phyloP scores from a whole-genome alignment of 2,888 invertebrate genomes.

The Dinocampus coccinellae region DNA sequence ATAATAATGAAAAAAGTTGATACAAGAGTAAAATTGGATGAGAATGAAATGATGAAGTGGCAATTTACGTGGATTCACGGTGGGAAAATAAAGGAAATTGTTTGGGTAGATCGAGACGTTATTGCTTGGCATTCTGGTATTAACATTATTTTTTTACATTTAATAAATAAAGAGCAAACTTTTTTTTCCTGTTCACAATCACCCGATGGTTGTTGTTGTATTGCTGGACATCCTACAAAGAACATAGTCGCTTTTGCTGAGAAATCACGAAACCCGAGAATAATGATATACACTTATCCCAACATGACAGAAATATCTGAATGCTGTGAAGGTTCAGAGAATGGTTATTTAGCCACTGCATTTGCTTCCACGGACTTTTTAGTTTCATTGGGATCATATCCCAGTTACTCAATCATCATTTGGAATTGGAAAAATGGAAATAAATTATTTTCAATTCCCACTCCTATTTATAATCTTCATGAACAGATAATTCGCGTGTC shows the following conservation, averaged over 20 bases:
- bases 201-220: slow-evolving; percentile 57
- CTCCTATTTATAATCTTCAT: slow-evolving; percentile 51
- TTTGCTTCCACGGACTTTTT: slow-evolving; percentile 55
- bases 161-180: slow-evolving; percentile 42
- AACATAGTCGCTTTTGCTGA: slow-evolving; percentile 73
- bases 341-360: slow-evolving; percentile 55
- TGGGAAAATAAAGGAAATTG: slow-evolving; percentile 52
- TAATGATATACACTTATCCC: slow-evolving; percentile 77
- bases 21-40: too few species aligned
- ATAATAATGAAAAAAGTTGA: too few species aligned
- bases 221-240: slow-evolving; percentile 54
- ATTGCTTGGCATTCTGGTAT: slow-evolving; percentile 61
- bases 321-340: slow-evolving; percentile 47
- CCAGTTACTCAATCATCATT: slow-evolving; percentile 71
- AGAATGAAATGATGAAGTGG: slow-evolving; percentile 49
- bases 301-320: slow-evolving; percentile 68
- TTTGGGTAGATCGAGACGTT: slow-evolving; percentile 59
- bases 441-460: slow-evolving; percentile 68
- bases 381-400: slow-evolving; percentile 54
- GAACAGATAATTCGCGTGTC: slow-evolving; percentile 54
- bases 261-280: slow-evolving; percentile 73
- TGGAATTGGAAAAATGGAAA: slow-evolving; percentile 80
- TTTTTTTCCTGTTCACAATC: slow-evolving; percentile 49
- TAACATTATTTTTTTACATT: slow-evolving; percentile 56
- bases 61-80: slow-evolving; percentile 59